These are phyloP conservation scores for Bombus waltoni DNA, from an alignment of 1,140 invertebrate genomes.

Conservation along the genomic window DNA sequence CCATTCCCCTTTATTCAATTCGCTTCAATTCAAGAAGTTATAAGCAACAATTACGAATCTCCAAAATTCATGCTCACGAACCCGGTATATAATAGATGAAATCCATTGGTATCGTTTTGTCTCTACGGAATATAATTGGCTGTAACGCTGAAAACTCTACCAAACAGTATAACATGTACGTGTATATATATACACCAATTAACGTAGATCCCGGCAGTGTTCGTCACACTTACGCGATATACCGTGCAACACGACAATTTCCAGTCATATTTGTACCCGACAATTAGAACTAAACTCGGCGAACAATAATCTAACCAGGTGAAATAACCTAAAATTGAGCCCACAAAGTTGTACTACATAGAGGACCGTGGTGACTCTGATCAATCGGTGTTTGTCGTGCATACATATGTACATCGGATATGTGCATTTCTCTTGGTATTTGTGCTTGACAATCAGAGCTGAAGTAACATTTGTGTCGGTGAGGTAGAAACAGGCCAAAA, in stretches of 20 bases:
- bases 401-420: constrained; percentile 9
- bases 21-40: not conserved
- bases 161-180: too few relatives aligned
- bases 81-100: not conserved
- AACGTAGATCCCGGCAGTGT: not conserved
- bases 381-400: constrained; percentile 18
- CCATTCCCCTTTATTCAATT: not conserved
- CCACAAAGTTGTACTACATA: not conserved
- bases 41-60: not conserved
- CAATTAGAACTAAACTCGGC: not conserved
- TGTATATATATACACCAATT: not conserved
- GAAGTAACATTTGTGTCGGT: constrained; percentile 16
- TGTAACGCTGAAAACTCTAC: not conserved
- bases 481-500: not conserved
- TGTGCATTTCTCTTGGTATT: constrained; percentile 14
- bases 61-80: not conserved
- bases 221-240: not conserved
- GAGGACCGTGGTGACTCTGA: not conserved
- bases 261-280: not conserved
- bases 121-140: not conserved
- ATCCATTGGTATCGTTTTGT: not conserved
- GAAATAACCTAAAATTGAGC: not conserved
- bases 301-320: not conserved
- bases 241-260: not conserved
- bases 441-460: constrained; percentile 19